phyloP scores from a whole-genome alignment of 2,113 vertebrate genomes.

The Sapayoa aenigma region DNA sequence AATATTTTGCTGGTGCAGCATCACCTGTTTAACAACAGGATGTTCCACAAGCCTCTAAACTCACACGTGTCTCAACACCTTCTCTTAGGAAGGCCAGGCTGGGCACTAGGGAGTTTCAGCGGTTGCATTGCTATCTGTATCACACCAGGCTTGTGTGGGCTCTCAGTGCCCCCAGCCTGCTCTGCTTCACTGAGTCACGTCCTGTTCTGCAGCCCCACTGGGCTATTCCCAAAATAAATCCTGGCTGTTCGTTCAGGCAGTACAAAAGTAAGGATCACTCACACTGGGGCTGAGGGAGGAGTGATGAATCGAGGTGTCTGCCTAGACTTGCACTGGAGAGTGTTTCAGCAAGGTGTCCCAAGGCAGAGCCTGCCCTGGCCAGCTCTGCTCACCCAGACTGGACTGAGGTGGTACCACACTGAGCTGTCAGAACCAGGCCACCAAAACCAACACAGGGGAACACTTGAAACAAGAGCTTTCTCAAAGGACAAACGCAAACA shows the following conservation, averaged over 20 bases:
- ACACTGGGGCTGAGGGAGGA: not conserved
- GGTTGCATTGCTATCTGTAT: not conserved
- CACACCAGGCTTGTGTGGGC: not conserved
- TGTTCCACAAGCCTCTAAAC: not conserved
- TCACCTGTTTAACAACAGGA: not conserved
- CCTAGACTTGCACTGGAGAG: not conserved
- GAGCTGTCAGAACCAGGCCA: not conserved
- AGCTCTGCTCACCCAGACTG: not conserved
- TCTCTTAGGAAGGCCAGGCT: not conserved
- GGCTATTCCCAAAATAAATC: not conserved
- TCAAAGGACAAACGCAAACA: not conserved
- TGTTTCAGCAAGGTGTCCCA: not conserved
- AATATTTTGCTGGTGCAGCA: not conserved
- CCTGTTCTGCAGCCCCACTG: not conserved
- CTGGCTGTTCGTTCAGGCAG: not conserved
- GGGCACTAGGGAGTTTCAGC: not conserved
- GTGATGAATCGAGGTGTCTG: not conserved
- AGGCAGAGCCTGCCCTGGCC: not conserved
- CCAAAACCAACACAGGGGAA: fast-evolving
- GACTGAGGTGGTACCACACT: not conserved
- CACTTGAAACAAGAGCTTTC: not conserved
- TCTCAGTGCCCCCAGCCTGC: not conserved
- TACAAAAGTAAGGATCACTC: not conserved
- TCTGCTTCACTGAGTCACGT: fast-evolving
- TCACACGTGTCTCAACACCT: not conserved